Base-by-base conservation (phyloP, 2,113 vertebrate genomes). In the Amphiprion ocellaris region DNA sequence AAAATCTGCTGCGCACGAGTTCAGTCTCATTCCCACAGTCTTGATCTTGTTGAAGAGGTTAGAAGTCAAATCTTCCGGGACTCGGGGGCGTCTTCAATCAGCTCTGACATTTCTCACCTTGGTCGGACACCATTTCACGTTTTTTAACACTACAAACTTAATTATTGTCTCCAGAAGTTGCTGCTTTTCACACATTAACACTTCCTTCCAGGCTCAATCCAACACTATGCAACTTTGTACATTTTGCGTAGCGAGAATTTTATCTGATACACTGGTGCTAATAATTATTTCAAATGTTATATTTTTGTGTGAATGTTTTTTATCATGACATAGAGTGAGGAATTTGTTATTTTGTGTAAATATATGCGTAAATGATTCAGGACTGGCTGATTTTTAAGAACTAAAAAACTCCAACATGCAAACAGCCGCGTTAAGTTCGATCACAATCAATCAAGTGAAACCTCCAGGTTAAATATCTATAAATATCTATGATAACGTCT, bases 211-310 rank as follows among this genome's bases (percentile, higher is more conserved):
- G 72, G 82, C 77, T 86, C 41, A 65, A 92, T 83, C 74, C 83
- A 89, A 97, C 96, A 96, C 97, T 98, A 98, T 98, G 97, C 97
- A 98, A 98, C 95, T 97, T 97, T 92, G 96, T 98, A 97, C 92
- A 94, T 97, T 95, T 90, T 96, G 96, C 90, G 94, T 95, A 96
- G 95, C 93, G 95, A 97, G 94, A 96, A 23, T 77, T 96, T 96
- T 96, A 96, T 95, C 96, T 98, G 98, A 99, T 97, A 98, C 98
- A 99, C 98, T 99, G 98, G 98, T 99, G 98, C 98, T 99, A 99
- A 98, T 97, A 96, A 98, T 99, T 96, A 97, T 98, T 97, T 97
- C 96, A 98, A 97, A 97, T 97, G 94, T 97, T 97, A 93, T 98
- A 96, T 97, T 97, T 98, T 97, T 97, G 96, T 97, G 97, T 97